These are phyloP conservation scores for Ischnura elegans DNA, from an alignment of 2,888 invertebrate species.

Conservation along the genomic window DNA sequence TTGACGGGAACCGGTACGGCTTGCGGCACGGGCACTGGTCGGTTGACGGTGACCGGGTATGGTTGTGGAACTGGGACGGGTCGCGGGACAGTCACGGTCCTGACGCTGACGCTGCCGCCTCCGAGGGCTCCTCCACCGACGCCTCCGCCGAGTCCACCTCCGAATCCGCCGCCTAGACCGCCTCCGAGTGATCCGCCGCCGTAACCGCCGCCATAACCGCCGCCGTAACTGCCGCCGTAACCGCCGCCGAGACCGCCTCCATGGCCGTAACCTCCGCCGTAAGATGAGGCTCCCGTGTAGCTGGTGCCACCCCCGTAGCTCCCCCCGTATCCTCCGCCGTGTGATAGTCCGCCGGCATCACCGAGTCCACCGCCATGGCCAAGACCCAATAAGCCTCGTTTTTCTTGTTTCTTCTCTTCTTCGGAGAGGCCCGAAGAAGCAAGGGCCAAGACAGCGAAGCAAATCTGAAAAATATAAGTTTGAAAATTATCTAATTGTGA, in stretches of 20 bases:
- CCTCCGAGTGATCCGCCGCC: neutral
- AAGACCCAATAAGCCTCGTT: constrained; percentile 48
- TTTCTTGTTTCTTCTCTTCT: constrained; percentile 56
- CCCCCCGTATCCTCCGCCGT: constrained; percentile 22
- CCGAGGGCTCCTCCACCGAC: neutral
- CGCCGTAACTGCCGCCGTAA: neutral
- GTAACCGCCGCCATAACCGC: neutral
- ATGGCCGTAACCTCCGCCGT: constrained; percentile 7
- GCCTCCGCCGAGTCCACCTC: neutral
- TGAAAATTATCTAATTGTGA: too few species aligned
- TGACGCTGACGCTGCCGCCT: constrained; percentile 28
- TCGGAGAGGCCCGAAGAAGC: constrained; percentile 27
- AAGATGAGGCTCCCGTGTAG: neutral
- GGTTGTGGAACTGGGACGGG: constrained; percentile 75
- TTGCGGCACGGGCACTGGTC: constrained; percentile 74
- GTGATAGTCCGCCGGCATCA: neutral
- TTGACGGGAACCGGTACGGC: constrained; percentile 77
- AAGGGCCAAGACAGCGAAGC: constrained; percentile 50
- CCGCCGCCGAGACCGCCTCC: constrained; percentile 46
- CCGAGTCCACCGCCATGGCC: constrained; percentile 45
- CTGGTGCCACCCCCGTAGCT: constrained; percentile 26
- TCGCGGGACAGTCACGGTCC: constrained; percentile 79
- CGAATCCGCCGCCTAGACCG: neutral
- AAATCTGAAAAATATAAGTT: neutral
- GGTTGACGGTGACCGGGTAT: constrained; percentile 78